phyloP scores from a whole-genome alignment of 2,888 invertebrate genomes.

The Priocnemis perturbator region DNA sequence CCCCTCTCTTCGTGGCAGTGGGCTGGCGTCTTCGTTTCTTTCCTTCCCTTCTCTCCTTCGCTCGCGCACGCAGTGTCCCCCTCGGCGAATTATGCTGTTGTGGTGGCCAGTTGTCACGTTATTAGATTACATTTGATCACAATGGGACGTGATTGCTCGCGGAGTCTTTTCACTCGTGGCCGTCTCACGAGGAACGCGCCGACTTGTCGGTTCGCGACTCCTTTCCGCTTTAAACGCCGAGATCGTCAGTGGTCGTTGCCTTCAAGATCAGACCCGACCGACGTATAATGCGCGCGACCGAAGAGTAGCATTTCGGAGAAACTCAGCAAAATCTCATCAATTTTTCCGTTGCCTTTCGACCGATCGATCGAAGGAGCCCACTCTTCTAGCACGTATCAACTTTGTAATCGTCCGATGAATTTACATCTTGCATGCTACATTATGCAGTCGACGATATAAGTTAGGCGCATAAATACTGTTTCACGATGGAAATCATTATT shows the following conservation, averaged over 20 bases:
- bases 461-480: too few relatives aligned
- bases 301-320: too few relatives aligned
- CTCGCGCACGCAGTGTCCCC: constrained; percentile 30
- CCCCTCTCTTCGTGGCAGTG: constrained; percentile 7
- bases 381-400: too few relatives aligned
- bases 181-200: too few relatives aligned
- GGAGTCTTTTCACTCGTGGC: constrained; percentile 43
- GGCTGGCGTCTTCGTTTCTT: constrained; percentile 15
- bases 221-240: constrained; percentile 20
- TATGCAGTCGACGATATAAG: too few relatives aligned
- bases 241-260: not conserved
- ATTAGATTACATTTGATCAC: constrained; percentile 66
- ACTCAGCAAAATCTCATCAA: too few relatives aligned
- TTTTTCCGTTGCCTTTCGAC: too few relatives aligned
- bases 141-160: constrained; percentile 58
- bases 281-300: too few relatives aligned
- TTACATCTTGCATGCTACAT: too few relatives aligned
- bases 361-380: too few relatives aligned
- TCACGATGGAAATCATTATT: too few relatives aligned
- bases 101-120: constrained; percentile 55
- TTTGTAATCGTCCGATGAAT: not conserved
- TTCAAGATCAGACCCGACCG: not conserved
- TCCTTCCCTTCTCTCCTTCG: constrained; percentile 21
- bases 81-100: constrained; percentile 57
- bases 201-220: constrained; percentile 24